A percentile compares a stretch with the other conserved stretches of the same genome.
Conservation (phyloP, 2,113 vertebrate species). For the Panurus biarmicus region DNA sequence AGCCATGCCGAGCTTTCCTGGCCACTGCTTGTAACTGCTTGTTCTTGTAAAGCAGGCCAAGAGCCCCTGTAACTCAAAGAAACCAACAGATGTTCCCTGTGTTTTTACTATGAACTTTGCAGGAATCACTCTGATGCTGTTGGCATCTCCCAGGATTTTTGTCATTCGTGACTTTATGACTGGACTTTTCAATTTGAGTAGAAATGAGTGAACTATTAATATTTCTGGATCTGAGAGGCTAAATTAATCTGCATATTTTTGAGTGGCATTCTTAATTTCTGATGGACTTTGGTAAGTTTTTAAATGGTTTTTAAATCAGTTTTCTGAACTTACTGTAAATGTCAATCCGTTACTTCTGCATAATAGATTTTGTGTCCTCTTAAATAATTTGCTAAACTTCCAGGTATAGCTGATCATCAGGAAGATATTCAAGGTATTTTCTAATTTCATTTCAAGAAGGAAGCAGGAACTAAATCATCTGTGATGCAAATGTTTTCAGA, state of each 20-base stretch:
- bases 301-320: background rate
- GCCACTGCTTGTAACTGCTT: background rate
- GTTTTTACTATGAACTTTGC: background rate
- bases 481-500: background rate
- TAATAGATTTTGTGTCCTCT: background rate
- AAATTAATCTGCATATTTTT: background rate
- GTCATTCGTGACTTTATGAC: background rate
- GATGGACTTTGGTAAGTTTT: background rate
- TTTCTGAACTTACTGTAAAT: background rate
- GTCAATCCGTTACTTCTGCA: background rate
- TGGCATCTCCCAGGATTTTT: background rate
- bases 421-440: background rate
- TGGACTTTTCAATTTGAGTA: background rate
- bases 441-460: background rate
- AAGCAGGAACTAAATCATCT: background rate
- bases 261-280: background rate
- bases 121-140: background rate
- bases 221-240: background rate
- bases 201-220: background rate
- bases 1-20: background rate
- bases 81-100: background rate
- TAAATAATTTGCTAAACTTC: background rate
- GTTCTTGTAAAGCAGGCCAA: background rate
- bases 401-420: background rate
- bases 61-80: background rate